Evolutionary conservation across 2,888 invertebrate genomes (phyloP).

Genomic region (Oscheius sp.): DNA sequence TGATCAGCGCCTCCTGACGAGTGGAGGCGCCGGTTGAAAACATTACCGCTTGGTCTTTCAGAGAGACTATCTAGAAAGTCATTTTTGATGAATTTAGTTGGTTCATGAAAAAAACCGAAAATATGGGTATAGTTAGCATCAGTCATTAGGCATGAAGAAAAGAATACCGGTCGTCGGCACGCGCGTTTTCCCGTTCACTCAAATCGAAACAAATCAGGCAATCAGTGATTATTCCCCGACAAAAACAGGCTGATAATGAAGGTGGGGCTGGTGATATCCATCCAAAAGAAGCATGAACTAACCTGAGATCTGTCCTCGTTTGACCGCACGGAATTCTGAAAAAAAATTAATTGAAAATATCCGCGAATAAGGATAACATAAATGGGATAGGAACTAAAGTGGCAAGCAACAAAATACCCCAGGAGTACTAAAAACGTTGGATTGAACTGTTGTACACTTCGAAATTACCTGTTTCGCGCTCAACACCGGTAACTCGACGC

Average conservation of each 20-base stretch:
- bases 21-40: slow-evolving; percentile 34
- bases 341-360: neutral
- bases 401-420: neutral
- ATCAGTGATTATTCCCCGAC: slow-evolving; percentile 2
- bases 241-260: neutral
- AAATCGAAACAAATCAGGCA: slow-evolving; percentile 23
- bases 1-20: slow-evolving; percentile 32
- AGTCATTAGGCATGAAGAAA: slow-evolving; percentile 10
- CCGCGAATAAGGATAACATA: neutral
- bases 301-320: slow-evolving; percentile 18
- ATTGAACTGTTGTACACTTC: slow-evolving; percentile 26
- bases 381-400: neutral
- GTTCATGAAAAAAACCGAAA: neutral
- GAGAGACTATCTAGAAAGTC: slow-evolving; percentile 41
- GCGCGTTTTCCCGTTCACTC: slow-evolving; percentile 22
- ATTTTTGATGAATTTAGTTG: neutral
- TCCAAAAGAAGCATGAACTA: neutral
- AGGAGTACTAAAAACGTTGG: neutral
- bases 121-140: neutral
- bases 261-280: neutral
- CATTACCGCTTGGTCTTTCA: slow-evolving; percentile 46
- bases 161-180: slow-evolving; percentile 15
- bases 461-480: slow-evolving; percentile 27
- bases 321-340: slow-evolving; percentile 6
- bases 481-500: slow-evolving; percentile 26